These are phyloP conservation scores for Epicauta chinensis DNA, from an alignment of 1,140 invertebrate species.

Conservation along the genomic window DNA sequence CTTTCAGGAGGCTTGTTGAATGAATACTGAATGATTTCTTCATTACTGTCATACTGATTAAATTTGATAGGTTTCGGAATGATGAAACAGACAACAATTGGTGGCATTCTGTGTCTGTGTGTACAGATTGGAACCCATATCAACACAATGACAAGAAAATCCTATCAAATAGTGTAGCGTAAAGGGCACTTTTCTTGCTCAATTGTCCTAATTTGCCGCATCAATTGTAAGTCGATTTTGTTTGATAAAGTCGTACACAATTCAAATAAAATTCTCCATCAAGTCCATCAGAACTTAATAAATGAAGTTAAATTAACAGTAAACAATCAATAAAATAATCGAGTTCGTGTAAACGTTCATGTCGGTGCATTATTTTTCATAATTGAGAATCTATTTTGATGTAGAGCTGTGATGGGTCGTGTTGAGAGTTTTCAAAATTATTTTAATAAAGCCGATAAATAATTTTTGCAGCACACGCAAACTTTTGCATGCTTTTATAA, in stretches of 20 bases:
- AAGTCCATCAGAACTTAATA: too few species aligned
- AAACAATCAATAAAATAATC: too few species aligned
- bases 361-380: slow-evolving; percentile 10
- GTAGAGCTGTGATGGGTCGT: too few species aligned
- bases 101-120: slow-evolving; percentile 9
- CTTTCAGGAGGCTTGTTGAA: neutral
- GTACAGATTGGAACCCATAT: slow-evolving; percentile 5
- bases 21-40: slow-evolving; percentile 5
- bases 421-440: too few species aligned
- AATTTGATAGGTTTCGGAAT: slow-evolving; percentile 9
- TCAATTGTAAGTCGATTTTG: neutral
- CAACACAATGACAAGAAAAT: slow-evolving; percentile 9
- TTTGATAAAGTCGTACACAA: too few species aligned
- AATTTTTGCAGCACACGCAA: too few species aligned
- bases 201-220: slow-evolving; percentile 1
- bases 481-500: too few species aligned
- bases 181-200: slow-evolving; percentile 8
- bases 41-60: slow-evolving; percentile 6
- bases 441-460: too few species aligned
- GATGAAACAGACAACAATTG: neutral
- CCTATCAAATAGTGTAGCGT: neutral
- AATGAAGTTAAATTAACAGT: too few species aligned
- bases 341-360: slow-evolving; percentile 1
- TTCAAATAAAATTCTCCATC: too few species aligned
- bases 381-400: too few species aligned